phyloP scores from a whole-genome alignment of 2,797 vertebrate genomes.

The Thunnus albacares region DNA sequence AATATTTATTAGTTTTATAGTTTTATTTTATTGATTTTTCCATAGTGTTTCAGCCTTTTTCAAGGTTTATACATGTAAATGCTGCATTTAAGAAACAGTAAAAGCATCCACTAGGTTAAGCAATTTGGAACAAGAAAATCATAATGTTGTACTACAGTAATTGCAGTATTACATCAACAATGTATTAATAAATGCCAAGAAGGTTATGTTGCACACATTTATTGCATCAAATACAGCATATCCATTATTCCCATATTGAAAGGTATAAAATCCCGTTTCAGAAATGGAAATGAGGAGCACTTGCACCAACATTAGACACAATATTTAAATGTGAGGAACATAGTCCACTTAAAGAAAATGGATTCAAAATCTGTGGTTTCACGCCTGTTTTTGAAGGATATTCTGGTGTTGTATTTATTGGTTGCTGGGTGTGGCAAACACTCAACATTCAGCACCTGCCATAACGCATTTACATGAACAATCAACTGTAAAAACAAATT shows the following conservation, averaged over 20 bases:
- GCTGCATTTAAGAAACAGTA: not conserved
- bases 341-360: not conserved
- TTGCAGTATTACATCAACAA: not conserved
- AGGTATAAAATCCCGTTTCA: not conserved
- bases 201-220: not conserved
- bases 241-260: not conserved
- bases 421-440: not conserved
- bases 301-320: not conserved
- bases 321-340: not conserved
- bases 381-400: not conserved
- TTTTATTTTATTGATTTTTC: not conserved
- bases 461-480: not conserved
- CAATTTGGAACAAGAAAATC: not conserved
- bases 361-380: not conserved
- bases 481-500: not conserved
- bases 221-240: not conserved
- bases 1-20: not conserved
- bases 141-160: not conserved
- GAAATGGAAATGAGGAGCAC: not conserved
- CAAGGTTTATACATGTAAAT: not conserved
- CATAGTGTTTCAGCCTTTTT: not conserved
- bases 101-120: not conserved
- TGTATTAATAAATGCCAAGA: not conserved
- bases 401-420: not conserved
- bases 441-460: not conserved